Evolutionary conservation across 2,888 invertebrate species (phyloP).

Genomic region (Leptopilina myrica): DNA sequence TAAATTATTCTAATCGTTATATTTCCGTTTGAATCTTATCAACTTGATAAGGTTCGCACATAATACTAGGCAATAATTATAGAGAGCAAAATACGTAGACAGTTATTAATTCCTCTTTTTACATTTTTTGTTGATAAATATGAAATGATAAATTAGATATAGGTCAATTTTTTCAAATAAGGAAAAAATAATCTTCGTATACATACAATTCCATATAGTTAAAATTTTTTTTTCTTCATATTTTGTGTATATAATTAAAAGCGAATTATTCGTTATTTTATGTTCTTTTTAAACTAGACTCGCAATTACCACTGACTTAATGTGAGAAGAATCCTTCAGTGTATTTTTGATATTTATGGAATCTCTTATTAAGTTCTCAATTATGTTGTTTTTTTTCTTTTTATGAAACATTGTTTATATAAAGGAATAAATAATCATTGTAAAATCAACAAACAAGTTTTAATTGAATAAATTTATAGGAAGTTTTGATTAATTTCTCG

Average conservation of each 20-base stretch:
- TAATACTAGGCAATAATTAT: not conserved
- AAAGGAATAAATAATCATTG: not conserved
- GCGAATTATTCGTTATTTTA: not conserved
- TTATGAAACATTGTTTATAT: not conserved
- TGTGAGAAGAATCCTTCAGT: not conserved
- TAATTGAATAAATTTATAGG: not conserved
- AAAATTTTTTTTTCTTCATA: not conserved
- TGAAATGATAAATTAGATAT: not conserved
- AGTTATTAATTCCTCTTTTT: not conserved
- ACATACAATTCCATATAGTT: no score
- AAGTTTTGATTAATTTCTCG: not conserved
- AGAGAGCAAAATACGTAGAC: not conserved
- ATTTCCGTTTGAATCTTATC: conserved; percentile 27
- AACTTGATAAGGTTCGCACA: not conserved
- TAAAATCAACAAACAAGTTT: not conserved
- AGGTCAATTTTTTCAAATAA: not conserved
- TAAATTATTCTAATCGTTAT: conserved; percentile 25
- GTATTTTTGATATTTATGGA: not conserved
- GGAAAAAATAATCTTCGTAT: not conserved
- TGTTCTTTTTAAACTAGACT: not conserved
- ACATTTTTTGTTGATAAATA: not conserved
- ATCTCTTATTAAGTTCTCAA: conserved; percentile 1
- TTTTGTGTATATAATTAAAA: not conserved
- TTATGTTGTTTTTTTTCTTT: not conserved
- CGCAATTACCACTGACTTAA: conserved; percentile 3